Evolutionary conservation across 2,888 invertebrate genomes (phyloP).

Genomic region (Pedicia rivosa): DNA sequence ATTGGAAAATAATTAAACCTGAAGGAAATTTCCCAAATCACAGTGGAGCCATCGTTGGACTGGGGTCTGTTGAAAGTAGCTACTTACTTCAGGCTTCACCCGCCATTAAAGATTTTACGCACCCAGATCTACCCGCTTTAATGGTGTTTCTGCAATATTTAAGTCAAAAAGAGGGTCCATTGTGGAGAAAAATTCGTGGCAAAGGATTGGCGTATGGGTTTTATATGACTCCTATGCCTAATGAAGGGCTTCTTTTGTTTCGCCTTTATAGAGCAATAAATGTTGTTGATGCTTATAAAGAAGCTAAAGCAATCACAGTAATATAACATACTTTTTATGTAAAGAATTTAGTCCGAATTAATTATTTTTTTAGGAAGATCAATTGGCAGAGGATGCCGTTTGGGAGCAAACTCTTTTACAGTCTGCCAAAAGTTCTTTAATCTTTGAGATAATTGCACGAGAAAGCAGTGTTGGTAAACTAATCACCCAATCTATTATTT

Average conservation of each 20-base stretch:
- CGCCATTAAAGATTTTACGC: slow-evolving; percentile 43
- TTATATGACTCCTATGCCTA: slow-evolving; percentile 41
- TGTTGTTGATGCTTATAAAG: slow-evolving; percentile 60
- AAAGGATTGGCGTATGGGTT: slow-evolving; percentile 74
- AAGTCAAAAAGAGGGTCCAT: slow-evolving; percentile 47
- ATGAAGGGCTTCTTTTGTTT: slow-evolving; percentile 57
- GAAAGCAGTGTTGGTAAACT: slow-evolving; percentile 65
- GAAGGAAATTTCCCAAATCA: slow-evolving; percentile 22
- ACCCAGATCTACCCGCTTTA: slow-evolving; percentile 54
- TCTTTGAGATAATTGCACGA: slow-evolving; percentile 68
- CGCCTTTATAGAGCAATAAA: slow-evolving; percentile 63
- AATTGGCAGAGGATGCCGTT: slow-evolving; percentile 36
- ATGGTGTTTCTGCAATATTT: slow-evolving; percentile 72
- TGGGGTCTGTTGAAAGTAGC: slow-evolving; percentile 68
- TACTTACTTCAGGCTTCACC: slow-evolving; percentile 52
- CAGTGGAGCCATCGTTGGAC: slow-evolving; percentile 52
- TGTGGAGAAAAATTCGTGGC: slow-evolving; percentile 79
- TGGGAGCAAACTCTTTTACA: slow-evolving; percentile 64
- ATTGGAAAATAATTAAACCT: slow-evolving; percentile 17
- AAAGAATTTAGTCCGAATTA: no score
- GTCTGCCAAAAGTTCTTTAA: slow-evolving; percentile 71
- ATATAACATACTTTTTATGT: no score
- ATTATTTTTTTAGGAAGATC: no score
- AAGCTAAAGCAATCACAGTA: slow-evolving; percentile 52
- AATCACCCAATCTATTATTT: slow-evolving; percentile 52